Conservation (phyloP, 2,113 vertebrate species). For the Trogon surrucura region DNA sequence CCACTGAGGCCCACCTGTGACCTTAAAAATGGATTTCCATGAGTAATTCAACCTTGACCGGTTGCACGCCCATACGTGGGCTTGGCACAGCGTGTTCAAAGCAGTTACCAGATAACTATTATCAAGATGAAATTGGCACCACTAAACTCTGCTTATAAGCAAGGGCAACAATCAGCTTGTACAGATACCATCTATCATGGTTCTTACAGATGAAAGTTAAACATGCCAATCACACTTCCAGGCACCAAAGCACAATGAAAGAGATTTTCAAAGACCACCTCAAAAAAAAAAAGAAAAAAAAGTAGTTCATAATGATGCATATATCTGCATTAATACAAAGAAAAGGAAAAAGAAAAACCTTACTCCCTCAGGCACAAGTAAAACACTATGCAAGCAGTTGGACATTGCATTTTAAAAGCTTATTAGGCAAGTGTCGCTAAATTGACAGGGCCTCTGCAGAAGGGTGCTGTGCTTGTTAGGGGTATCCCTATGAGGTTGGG, state of each 20-base stretch:
- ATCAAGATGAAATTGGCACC: neutral
- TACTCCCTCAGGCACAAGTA: neutral
- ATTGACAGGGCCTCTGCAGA: neutral
- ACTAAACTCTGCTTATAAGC: neutral
- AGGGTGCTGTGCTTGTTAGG: neutral
- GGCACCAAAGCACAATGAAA: neutral
- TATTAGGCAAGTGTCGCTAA: neutral
- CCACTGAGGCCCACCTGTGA: neutral
- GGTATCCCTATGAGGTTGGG: neutral
- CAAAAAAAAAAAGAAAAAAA: neutral
- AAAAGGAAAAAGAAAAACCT: neutral
- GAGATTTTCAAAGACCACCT: neutral
- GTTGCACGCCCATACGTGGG: neutral
- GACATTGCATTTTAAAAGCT: neutral
- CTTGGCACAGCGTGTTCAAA: neutral
- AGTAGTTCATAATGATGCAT: neutral
- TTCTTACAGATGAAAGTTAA: neutral
- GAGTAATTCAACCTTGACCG: neutral
- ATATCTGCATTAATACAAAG: neutral
- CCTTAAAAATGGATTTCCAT: constrained; percentile 3
- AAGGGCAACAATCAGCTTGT: neutral
- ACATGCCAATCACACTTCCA: neutral
- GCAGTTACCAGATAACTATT: neutral
- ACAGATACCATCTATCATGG: neutral
- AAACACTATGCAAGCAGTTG: neutral